Base-by-base conservation (phyloP, 2,797 vertebrate genomes). In the Hapalemur alaotrensis region DNA sequence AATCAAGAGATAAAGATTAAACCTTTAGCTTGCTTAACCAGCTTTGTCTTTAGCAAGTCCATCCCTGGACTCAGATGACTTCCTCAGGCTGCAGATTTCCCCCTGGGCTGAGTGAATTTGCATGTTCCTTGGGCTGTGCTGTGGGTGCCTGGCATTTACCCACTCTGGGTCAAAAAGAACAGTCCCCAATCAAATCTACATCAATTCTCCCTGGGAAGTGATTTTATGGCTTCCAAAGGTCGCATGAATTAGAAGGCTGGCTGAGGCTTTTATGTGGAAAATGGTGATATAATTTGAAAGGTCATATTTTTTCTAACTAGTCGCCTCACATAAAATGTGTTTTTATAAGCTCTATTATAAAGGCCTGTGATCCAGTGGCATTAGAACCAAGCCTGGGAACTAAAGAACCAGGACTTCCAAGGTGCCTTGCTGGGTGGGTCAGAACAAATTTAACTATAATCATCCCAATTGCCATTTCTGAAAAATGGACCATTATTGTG, bases 221-320 rank as follows among this genome's bases (percentile, higher is more conserved):
- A 46, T 96, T 98, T 98, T 98, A 98, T 97, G 93, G 57, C 91
- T 96, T 98, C 96, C 87, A 97, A 89, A 97, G 81, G 95, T 97
- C 85, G 3, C 80, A 96, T 97, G 89, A 97, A 98, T 97, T 95
- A 98, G 80, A 43, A 97, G 75, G 48, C 93, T 95, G 94, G 63
- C 69, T 48, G 86, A 96, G 82, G 94, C 90, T 97, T 97, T 97
- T 89, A 97, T 97, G 94, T 89, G 89, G 96, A 85, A 91, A 95
- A 54, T 97, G 43, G 76, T 61, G 93, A 93, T 93, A 84, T 28
- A 97, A 92, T 95, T 97, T 98, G 96, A 93, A 97, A 98, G 98
- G 98, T 96, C 89, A 41, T 89, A 43, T 95, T 96, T 98, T 98
- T 98, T 98, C 89, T 96, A 97, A 97, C 96, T 88, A 95, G 91